Evolutionary conservation across 1,140 invertebrate species (phyloP).

Genomic region (Pygmarrhopalites habei): DNA sequence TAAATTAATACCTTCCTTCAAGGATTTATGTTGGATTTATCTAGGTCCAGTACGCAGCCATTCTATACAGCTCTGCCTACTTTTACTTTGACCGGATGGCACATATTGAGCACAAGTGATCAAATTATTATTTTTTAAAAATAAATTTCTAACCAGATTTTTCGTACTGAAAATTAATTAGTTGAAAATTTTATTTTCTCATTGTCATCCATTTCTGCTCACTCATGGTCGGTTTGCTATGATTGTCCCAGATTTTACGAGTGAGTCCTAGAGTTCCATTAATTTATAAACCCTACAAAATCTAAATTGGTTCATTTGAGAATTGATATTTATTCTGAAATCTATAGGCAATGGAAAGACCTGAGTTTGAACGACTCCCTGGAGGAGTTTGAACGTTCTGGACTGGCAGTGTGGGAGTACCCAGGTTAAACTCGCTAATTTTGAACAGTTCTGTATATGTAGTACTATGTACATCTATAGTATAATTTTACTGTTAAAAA

Average conservation of each 20-base stretch:
- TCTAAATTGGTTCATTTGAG: background rate
- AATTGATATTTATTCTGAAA: background rate
- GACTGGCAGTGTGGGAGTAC: constrained; percentile 96
- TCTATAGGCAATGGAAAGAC: constrained; percentile 89
- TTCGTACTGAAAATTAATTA: no score
- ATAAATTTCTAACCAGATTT: no score
- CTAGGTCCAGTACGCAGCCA: constrained; percentile 85
- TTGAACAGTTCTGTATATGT: no score
- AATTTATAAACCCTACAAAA: background rate
- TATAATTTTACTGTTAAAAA: no score
- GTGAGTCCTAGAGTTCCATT: constrained; percentile 71
- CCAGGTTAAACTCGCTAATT: no score
- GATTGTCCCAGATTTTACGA: constrained; percentile 87
- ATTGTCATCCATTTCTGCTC: no score
- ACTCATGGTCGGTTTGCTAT: no score
- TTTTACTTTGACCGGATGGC: constrained; percentile 93
- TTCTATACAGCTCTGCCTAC: constrained; percentile 73
- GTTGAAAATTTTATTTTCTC: no score
- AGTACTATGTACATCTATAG: no score
- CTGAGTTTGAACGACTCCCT: constrained; percentile 92
- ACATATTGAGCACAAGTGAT: constrained; percentile 76
- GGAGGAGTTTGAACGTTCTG: constrained; percentile 78
- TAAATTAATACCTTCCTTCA: no score
- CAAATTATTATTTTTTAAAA: no score
- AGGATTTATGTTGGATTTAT: no score